Percentiles rank a stretch among this genome's conserved stretches.
Evolutionary conservation across 2,797 vertebrate genomes (phyloP).

Genomic region (Enteromius mattozi): DNA sequence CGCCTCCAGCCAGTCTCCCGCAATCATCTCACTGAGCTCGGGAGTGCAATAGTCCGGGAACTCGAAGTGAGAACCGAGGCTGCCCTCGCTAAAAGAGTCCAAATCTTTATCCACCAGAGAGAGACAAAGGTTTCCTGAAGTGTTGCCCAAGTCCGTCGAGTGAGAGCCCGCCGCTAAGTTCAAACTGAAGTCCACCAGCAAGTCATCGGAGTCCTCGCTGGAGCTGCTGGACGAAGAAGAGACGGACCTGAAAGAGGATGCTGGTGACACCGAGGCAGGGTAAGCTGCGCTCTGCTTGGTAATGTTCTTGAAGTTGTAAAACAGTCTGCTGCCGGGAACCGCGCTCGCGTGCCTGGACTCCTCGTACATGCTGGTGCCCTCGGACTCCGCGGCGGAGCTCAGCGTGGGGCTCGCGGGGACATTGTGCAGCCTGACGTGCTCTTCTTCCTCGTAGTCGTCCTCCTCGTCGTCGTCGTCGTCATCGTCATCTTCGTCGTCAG

Average conservation of each 20-base stretch:
- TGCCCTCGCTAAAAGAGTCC: conserved; percentile 90
- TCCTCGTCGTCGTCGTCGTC: conserved; percentile 81
- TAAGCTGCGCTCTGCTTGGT: conserved; percentile 81
- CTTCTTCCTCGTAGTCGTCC: conserved; percentile 81
- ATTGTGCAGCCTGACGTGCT: conserved; percentile 77
- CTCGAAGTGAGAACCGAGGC: conserved; percentile 93
- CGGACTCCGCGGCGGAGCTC: conserved; percentile 84
- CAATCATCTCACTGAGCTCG: conserved; percentile 95
- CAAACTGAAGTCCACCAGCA: conserved; percentile 87
- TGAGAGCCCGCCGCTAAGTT: conserved; percentile 86
- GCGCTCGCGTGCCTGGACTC: conserved; percentile 74
- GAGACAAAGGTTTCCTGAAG: conserved; percentile 85
- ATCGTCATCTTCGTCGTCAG: conserved; percentile 73
- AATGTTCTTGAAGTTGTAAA: conserved; percentile 95
- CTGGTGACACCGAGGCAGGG: conserved; percentile 81
- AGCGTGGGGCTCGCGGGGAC: conserved; percentile 84
- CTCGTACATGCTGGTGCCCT: conserved; percentile 85
- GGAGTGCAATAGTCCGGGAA: conserved; percentile 97
- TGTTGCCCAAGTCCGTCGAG: conserved; percentile 80
- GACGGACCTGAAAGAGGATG: conserved; percentile 82
- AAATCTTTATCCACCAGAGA: conserved; percentile 92
- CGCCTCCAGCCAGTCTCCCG: conserved; percentile 93
- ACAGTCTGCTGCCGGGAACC: conserved; percentile 76
- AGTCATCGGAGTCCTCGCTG: conserved; percentile 87
- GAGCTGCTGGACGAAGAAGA: conserved; percentile 79